These are phyloP conservation scores for Corythaixoides concolor DNA, from an alignment of 2,113 vertebrate genomes.

Conservation along the genomic window DNA sequence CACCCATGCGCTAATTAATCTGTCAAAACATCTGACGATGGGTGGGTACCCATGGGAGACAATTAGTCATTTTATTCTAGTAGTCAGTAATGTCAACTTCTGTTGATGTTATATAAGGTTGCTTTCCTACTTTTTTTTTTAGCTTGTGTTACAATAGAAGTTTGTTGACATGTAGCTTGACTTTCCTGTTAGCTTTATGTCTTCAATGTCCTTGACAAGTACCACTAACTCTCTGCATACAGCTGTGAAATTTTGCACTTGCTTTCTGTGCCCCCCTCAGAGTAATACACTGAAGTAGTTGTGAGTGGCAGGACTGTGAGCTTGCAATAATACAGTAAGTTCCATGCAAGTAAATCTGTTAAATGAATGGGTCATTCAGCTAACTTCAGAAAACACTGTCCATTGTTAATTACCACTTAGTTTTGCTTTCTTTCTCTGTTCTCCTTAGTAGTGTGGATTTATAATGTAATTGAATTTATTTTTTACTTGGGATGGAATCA, in stretches of 20 bases:
- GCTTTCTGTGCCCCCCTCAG: accelerated
- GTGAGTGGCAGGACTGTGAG: neutral
- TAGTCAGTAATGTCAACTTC: neutral
- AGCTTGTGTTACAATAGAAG: neutral
- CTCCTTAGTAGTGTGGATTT: neutral
- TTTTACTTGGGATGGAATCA: neutral
- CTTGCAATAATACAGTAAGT: neutral
- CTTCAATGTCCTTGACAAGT: neutral
- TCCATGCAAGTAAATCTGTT: neutral
- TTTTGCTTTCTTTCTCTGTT: neutral
- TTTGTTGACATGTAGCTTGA: neutral
- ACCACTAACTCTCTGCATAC: neutral
- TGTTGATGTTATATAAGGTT: neutral
- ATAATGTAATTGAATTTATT: neutral
- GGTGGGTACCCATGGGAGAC: neutral
- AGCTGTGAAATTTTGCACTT: neutral
- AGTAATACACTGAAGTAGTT: neutral
- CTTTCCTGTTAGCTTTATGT: neutral
- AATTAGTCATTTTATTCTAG: neutral
- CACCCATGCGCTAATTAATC: neutral
- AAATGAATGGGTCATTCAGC: neutral
- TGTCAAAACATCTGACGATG: neutral
- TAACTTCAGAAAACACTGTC: neutral
- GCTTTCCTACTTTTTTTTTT: neutral
- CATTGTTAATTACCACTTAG: neutral